These are phyloP conservation scores for Parapsyche elsis DNA, from an alignment of 1,140 invertebrate genomes.

Conservation along the genomic window DNA sequence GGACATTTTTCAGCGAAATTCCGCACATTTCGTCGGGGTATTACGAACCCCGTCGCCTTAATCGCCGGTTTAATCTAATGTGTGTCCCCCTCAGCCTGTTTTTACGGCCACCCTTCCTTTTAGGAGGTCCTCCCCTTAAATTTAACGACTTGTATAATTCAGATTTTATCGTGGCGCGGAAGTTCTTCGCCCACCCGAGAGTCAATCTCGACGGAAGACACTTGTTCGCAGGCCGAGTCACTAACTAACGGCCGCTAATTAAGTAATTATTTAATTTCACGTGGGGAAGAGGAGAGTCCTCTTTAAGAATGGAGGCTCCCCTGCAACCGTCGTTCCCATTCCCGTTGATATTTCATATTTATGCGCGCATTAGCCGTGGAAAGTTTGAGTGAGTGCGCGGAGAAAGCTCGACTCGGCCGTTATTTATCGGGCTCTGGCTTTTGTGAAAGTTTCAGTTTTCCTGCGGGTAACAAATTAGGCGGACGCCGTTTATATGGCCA, in stretches of 20 bases:
- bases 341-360: slow-evolving; percentile 47
- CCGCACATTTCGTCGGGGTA: neutral
- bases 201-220: slow-evolving; percentile 38
- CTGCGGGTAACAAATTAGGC: slow-evolving; percentile 20
- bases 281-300: neutral
- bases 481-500: neutral
- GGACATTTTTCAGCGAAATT: no score
- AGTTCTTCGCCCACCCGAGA: slow-evolving; percentile 17
- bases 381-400: slow-evolving; percentile 28
- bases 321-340: neutral
- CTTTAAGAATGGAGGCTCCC: neutral
- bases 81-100: slow-evolving; percentile 3
- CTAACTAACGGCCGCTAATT: slow-evolving; percentile 45
- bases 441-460: slow-evolving; percentile 26
- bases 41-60: neutral
- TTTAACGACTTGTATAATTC: slow-evolving; percentile 50
- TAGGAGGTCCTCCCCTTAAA: neutral
- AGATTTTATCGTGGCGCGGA: slow-evolving; percentile 41
- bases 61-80: slow-evolving; percentile 2
- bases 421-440: slow-evolving; percentile 38
- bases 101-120: neutral
- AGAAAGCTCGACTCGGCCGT: neutral
- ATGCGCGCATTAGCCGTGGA: slow-evolving; percentile 25
- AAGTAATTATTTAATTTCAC: slow-evolving; percentile 53
- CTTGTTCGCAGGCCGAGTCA: neutral